Base-by-base conservation (phyloP, 2,888 invertebrate species). In the Halocaridina rubra region DNA sequence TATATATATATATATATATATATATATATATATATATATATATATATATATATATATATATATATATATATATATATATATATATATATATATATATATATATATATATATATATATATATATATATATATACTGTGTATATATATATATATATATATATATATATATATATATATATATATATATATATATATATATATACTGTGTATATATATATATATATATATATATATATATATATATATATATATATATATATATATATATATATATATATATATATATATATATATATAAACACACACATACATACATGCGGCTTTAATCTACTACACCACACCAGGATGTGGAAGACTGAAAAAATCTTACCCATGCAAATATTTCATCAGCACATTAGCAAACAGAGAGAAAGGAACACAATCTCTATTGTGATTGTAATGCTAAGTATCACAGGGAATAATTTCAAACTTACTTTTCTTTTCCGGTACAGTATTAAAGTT, bases 221-320 rank as follows among this genome's bases (percentile, higher is more conserved):
- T 75, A 75, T 46, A 75, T 75, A 75, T 75, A 75, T 75, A 75
- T 75, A 75, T 75, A 75, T 75, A 75, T 75, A 75, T 75, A 75
- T 75, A 75, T 75, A 75, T 75, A 75, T 75, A 75, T 75, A 75
- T 75, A 75, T 75, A 75, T 75, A 75, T 75, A 75, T 75, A 75
- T 75, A 75, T 75, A 75, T 75, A 75, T 75, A 75, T 46, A 75
- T 75, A 75, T 75, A 75, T 75, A 75, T 75, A 75, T 75, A 75
- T 75, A 75, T 75, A 53, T 75, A 64, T 75, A 75, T 75, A 75
- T 75, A 53, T 75, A 75, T 75, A 75, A 53, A 75, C n/a, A n/a
- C n/a, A n/a, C n/a, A n/a, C n/a, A n/a, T n/a, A n/a, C n/a, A n/a
- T n/a, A n/a, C n/a, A n/a, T n/a, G n/a, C n/a, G n/a, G n/a, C n/a